These are phyloP conservation scores for Sinella curviseta DNA, from an alignment of 1,140 invertebrate species.

Conservation along the genomic window DNA sequence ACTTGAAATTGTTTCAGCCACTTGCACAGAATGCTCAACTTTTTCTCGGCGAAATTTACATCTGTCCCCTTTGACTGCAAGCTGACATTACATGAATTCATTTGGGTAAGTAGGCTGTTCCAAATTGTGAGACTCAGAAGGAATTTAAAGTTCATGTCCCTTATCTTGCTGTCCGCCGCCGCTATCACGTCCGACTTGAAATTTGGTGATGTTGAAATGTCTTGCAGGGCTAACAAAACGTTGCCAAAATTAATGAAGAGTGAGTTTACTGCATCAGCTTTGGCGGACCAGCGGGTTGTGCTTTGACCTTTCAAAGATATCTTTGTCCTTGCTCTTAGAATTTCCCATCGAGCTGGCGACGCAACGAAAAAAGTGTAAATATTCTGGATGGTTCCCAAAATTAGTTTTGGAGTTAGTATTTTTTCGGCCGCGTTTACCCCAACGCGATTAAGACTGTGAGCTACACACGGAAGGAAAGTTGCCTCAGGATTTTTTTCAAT, in stretches of 20 bases:
- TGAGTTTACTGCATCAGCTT: neutral
- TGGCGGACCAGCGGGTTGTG: neutral
- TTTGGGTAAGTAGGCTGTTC: neutral
- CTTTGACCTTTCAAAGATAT: neutral
- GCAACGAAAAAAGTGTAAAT: constrained; percentile 27
- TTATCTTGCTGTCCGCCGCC: neutral
- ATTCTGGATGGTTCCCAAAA: constrained; percentile 12
- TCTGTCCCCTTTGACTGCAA: neutral
- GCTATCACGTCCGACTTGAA: neutral
- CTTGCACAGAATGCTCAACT: neutral
- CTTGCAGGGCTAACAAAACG: neutral
- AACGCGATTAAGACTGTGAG: constrained; percentile 50
- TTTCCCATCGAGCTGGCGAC: constrained; percentile 10
- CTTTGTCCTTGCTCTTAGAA: neutral
- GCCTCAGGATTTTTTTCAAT: constrained; percentile 48
- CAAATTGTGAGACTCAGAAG: neutral
- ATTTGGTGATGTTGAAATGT: neutral
- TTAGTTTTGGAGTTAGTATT: constrained; percentile 2
- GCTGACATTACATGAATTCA: neutral
- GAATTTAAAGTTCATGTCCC: neutral
- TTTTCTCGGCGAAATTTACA: neutral
- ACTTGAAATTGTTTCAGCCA: neutral
- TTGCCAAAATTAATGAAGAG: neutral
- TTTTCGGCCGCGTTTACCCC: constrained; percentile 18
- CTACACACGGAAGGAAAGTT: constrained; percentile 51